Evolutionary conservation across 2,888 invertebrate genomes (phyloP).

Genomic region (Dexiosoma caninum): DNA sequence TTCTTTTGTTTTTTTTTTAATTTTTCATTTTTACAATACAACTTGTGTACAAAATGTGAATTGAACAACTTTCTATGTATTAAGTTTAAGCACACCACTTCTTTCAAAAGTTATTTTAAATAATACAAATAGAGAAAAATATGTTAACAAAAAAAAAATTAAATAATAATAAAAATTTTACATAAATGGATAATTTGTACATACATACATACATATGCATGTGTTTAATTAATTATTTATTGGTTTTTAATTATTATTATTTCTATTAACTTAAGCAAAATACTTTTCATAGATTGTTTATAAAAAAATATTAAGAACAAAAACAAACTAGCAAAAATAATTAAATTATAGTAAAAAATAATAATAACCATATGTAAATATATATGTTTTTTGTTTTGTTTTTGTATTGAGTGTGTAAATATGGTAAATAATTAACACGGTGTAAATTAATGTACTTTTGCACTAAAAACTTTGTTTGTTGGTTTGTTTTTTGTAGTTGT

Average conservation of each 20-base stretch:
- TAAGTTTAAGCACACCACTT: conserved; percentile 58
- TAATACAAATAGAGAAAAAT: conserved; percentile 9
- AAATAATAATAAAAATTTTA: conserved; percentile 30
- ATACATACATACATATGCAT: no score
- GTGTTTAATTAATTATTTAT: conserved; percentile 21
- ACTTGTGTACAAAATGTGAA: no score
- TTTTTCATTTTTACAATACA: no score
- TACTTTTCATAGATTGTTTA: conserved; percentile 52
- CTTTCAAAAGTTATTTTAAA: not conserved
- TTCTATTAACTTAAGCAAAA: conserved; percentile 53
- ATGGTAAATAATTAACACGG: conserved; percentile 59
- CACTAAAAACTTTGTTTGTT: conserved; percentile 56
- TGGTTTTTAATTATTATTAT: conserved; percentile 23
- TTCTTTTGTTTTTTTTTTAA: no score
- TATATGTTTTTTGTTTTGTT: conserved; percentile 52
- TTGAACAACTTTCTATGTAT: conserved; percentile 11
- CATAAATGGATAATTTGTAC: conserved; percentile 46
- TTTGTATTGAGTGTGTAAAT: conserved; percentile 61
- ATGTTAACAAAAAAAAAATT: conserved; percentile 36
- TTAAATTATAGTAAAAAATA: conserved; percentile 66
- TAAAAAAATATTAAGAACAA: conserved; percentile 47
- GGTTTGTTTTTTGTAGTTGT: not conserved
- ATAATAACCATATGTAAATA: conserved; percentile 68
- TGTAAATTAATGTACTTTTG: conserved; percentile 63
- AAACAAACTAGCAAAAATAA: conserved; percentile 66